Evolutionary conservation across 2,113 vertebrate genomes (phyloP), one percentile per base, ranked within the genome.

Genomic region (Stigmatopora nigra): DNA sequence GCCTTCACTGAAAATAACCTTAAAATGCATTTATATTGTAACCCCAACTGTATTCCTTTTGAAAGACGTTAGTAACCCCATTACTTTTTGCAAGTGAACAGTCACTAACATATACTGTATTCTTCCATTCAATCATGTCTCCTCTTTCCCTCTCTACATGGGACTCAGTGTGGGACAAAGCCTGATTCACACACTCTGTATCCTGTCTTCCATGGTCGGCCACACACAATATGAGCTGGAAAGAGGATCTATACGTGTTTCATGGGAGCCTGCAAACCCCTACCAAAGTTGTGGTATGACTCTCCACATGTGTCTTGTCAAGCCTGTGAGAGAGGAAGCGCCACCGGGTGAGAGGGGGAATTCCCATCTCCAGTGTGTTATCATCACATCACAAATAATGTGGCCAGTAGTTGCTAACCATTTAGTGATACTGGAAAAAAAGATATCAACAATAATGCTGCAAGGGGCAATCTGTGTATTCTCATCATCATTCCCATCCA

Each of bases 221-320:
- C 67, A 78, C 59, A 45, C 41, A 45, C 19, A 75, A 73, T 31
- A 31, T 31, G 22, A 16, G 53, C 13, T 31, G 11, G 20, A 11
- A 53, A 19, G 19, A 73, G 77, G 84, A 80, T 80, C 65, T 70
- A 71, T 62, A 69, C 83, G 81, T 88, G 82, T 89, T 91, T 85
- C 88, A 82, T 86, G 87, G 89, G 89, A 92, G 83, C 85, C 83
- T 90, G 87, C 81, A 91, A 90, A 83, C 81, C 80, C 79, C 76
- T 70, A 35, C 75, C 79, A 86, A 89, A 79, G 82, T 89, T 88
- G 81, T 73, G 89, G 78, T 77, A 72, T 83, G 88, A 89, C 76
- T 86, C 86, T 63, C 85, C 83, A 79, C 82, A 85, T 78, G 80
- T 77, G 82, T 84, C 75, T 76, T 80, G 71, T 84, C 65, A 82